A percentile compares a stretch with the other conserved stretches of the same genome.
Conservation (phyloP, 2,888 invertebrate species). For the Cacoxenus indagator region DNA sequence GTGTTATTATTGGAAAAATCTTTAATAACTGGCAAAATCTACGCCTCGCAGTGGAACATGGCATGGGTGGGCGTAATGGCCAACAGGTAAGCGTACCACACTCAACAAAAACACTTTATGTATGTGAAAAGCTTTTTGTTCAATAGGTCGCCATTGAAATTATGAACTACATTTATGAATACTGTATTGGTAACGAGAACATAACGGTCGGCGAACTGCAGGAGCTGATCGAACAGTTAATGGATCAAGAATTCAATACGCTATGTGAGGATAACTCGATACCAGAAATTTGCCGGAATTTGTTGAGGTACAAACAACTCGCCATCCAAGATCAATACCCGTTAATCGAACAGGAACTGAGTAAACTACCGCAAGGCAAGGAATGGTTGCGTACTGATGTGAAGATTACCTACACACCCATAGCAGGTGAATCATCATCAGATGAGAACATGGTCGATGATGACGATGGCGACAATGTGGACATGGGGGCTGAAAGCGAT, state of each 20-base stretch:
- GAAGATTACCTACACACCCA: slow-evolving; percentile 67
- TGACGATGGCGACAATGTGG: slow-evolving; percentile 19
- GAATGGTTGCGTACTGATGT: slow-evolving; percentile 74
- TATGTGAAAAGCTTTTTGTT: neutral
- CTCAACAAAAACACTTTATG: neutral
- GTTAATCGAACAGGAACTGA: slow-evolving; percentile 74
- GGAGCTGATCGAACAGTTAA: slow-evolving; percentile 78
- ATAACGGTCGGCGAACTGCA: slow-evolving; percentile 75
- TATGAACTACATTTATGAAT: slow-evolving; percentile 77
- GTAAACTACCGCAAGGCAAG: slow-evolving; percentile 75
- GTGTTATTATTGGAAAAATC: slow-evolving; percentile 76
- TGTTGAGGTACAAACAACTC: slow-evolving; percentile 74
- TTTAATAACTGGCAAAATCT: slow-evolving; percentile 82
- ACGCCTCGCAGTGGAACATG: slow-evolving; percentile 81
- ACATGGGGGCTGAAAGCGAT: slow-evolving; percentile 31
- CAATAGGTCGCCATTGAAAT: slow-evolving; percentile 77
- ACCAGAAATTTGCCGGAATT: slow-evolving; percentile 75
- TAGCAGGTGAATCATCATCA: slow-evolving; percentile 67
- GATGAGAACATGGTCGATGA: slow-evolving; percentile 67
- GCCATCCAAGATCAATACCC: slow-evolving; percentile 74
- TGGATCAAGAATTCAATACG: slow-evolving; percentile 82
- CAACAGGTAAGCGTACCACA: slow-evolving; percentile 73
- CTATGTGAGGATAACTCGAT: slow-evolving; percentile 81
- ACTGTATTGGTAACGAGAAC: slow-evolving; percentile 75
- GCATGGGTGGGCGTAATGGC: slow-evolving; percentile 79